A percentile compares a stretch with the other conserved stretches of the same genome.
These are phyloP conservation scores for Mormoops blainvillei DNA, from an alignment of 2,113 vertebrate genomes.

Conservation along the genomic window DNA sequence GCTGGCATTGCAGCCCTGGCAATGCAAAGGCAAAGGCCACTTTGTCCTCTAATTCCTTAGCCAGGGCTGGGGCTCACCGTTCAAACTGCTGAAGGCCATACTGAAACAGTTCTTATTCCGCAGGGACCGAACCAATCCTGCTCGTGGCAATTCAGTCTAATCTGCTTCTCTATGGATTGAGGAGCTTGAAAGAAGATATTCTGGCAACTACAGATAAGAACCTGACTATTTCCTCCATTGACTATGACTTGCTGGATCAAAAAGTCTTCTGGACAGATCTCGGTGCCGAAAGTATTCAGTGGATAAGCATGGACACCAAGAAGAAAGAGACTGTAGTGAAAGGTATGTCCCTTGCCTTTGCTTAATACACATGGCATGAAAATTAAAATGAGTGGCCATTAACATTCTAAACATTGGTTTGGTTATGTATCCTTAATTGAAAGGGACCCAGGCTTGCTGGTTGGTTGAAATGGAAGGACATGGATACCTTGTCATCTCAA, in stretches of 20 bases:
- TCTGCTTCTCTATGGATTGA: slow-evolving; percentile 84
- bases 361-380: not conserved
- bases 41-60: not conserved
- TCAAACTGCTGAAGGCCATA: not conserved
- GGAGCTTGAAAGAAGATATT: slow-evolving; percentile 80
- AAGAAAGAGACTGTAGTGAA: slow-evolving; percentile 86
- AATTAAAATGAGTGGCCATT: not conserved
- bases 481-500: not conserved
- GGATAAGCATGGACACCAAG: slow-evolving; percentile 79
- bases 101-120: not conserved
- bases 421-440: not conserved
- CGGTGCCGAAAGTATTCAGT: slow-evolving; percentile 88
- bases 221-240: slow-evolving; percentile 84
- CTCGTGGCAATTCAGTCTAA: slow-evolving; percentile 88
- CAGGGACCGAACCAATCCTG: slow-evolving; percentile 85
- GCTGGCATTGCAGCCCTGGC: not conserved
- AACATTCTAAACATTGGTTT: not conserved
- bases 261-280: slow-evolving; percentile 92
- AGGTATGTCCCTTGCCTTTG: slow-evolving; percentile 78
- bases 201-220: slow-evolving; percentile 79
- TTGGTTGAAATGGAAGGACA: not conserved
- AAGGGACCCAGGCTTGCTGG: not conserved
- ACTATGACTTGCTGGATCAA: slow-evolving; percentile 85
- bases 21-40: not conserved
- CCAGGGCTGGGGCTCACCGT: not conserved